Base-by-base conservation (phyloP, 2,113 vertebrate species). In the Ciconia boyciana region DNA sequence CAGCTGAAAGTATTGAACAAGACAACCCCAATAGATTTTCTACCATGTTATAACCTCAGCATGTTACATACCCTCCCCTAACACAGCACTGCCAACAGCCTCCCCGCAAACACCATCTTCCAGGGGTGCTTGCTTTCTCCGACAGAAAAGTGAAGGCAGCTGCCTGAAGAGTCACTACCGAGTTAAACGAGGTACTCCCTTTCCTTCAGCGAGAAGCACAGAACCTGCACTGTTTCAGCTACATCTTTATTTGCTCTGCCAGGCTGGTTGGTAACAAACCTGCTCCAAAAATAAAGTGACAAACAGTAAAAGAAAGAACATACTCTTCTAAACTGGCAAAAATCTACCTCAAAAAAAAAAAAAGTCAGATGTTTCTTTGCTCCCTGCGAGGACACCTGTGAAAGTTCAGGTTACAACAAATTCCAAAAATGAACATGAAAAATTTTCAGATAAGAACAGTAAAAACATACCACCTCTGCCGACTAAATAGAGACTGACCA, bases 211-310 rank as follows among this genome's bases (percentile, higher is more conserved):
- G 1, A 85, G 64, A 2, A 86, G 89, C 93, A 97, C 95, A 97
- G 93, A 93, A 83, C 92, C 61, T 5, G 8, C 88, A 78, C 69
- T 92, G 80, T 97, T 93, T 64, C 70, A 76, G 83, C 91, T 29
- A 3, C 36, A 8, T 68, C 94, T 90, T 81, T 94, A 61, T 97
- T 96, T 97, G 96, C 96, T 89, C 83, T 83, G 94, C 93, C 80
- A 83, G 92, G 62, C 70, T 71, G 82, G 52, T 51, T n/a, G 20
- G 89, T 29, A 83, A 92, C 93, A 49, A 87, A 96, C 76, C 91
- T 77, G 94, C 86, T 96, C 97, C 93, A 97, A 97, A 98, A 97
- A 97, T 93, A 98, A 95, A 90, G 89, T 3, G n/a, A 95, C 93
- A 92, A 94, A 89, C 82, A 93, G 93, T 14, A 3, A 19, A 97